Base-by-base conservation (phyloP, 2,113 vertebrate genomes). In the Furnarius figulus region DNA sequence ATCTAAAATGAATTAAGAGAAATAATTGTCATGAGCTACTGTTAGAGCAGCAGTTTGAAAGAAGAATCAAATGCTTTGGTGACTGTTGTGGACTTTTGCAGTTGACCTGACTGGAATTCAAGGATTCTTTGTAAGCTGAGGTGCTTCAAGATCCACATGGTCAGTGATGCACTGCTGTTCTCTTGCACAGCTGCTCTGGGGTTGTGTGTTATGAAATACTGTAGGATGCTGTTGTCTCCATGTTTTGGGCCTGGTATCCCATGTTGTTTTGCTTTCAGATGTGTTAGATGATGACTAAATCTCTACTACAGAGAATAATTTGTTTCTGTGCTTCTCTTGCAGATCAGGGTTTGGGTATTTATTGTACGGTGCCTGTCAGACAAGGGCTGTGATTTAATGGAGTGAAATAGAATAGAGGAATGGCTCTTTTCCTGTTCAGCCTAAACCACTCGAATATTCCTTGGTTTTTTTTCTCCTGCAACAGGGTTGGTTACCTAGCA, bases 401-500 rank as follows among this genome's bases (percentile, higher is more conserved):
- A 65, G 9, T 9, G 17, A 44, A 74, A 23, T 6, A 58, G 37
- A 53, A 6, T 5, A 73, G 58, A 16, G 33, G 40, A 73, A 9
- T 44, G 58, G 42, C 11, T 85, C 10, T 83, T 55, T 35, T 73
- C 55, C 73, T 86, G 5, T 59, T 79, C 24, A 78, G n/a, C 37
- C 22, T 71, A 16, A 88, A 72, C 4, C 52, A 39, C 30, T 78
- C 31, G 46, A 85, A 0, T 44, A n/a, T 66, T 61, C 9, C 16
- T n/a, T 55, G 28, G 24, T 28, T 27, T 71, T 31, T 39, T 31
- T 14, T 6, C 30, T 49, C 31, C 44, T 86, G 25, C 52, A 46
- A 46, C 97, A 99, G 99, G 8, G 99, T 99, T 44, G 98, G 98
- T 8, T 96, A 99, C 92, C 94, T 99, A 37, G 99, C 99, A 39